Conservation (phyloP, 2,888 invertebrate genomes). For the Eurois occulta region DNA sequence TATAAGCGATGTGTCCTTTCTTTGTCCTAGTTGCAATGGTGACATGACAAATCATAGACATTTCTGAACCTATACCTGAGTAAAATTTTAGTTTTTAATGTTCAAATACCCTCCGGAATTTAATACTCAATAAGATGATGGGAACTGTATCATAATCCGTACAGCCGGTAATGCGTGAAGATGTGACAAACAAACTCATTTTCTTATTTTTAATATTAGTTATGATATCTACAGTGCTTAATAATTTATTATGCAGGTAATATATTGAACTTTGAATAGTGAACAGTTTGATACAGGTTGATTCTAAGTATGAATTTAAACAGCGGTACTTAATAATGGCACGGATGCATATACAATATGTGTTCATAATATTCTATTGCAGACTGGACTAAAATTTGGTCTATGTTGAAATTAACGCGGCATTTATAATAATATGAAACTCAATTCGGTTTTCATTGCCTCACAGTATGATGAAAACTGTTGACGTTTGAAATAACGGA, state of each 20-base stretch:
- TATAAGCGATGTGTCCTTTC: neutral
- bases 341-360: neutral
- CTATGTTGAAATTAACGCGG: conserved; percentile 21
- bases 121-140: neutral
- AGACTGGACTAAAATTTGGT: conserved; percentile 16
- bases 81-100: neutral
- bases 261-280: neutral
- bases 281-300: neutral
- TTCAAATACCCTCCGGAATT: neutral
- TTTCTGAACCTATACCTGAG: neutral
- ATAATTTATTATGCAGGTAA: neutral
- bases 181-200: neutral
- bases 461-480: conserved; percentile 2
- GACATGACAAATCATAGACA: neutral
- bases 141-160: neutral
- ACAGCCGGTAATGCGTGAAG: neutral
- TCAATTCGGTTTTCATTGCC: conserved; percentile 21
- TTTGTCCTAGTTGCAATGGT: neutral
- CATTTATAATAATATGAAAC: conserved; percentile 24
- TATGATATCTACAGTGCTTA: neutral
- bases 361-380: conserved; percentile 19
- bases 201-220: neutral
- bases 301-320: neutral
- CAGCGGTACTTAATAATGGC: neutral
- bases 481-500: conserved; percentile 1